phyloP scores from a whole-genome alignment of 1,140 invertebrate species.

The Calliopsis andreniformis region DNA sequence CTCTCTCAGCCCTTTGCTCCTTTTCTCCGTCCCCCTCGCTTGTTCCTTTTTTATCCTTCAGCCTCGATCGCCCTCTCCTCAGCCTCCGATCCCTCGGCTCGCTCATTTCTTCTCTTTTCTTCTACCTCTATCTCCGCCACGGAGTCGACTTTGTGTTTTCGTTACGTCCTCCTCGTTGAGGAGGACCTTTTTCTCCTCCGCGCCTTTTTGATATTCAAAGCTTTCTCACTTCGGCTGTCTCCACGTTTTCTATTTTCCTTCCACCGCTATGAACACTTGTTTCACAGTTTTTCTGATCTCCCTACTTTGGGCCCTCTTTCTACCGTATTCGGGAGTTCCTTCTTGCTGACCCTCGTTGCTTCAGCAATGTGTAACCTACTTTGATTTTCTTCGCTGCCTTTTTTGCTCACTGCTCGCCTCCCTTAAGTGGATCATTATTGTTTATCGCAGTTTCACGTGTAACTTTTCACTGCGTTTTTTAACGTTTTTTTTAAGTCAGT shows the following conservation, averaged over 20 bases:
- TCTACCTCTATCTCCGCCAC: too few species aligned
- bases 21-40: constrained; percentile 17
- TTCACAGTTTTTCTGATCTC: constrained; percentile 33
- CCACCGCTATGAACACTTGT: background rate
- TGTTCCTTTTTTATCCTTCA: constrained; percentile 6
- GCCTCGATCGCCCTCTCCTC: background rate
- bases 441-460: too few species aligned
- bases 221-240: background rate
- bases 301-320: too few species aligned
- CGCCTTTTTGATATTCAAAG: constrained; percentile 22
- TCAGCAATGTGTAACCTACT: too few species aligned
- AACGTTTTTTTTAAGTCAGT: too few species aligned
- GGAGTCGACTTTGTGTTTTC: background rate
- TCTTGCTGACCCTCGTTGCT: too few species aligned
- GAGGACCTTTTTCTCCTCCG: background rate
- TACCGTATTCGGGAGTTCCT: too few species aligned
- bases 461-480: too few species aligned
- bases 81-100: background rate
- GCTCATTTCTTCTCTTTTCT: background rate
- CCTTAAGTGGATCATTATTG: too few species aligned
- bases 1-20: constrained; percentile 11
- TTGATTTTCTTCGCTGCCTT: too few species aligned
- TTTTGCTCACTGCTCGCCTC: too few species aligned
- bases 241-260: background rate
- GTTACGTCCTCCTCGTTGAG: constrained; percentile 1